Evolutionary conservation across 2,113 vertebrate genomes (phyloP), one percentile per base, ranked within the genome.

Genomic region (Eulacestoma nigropectus): DNA sequence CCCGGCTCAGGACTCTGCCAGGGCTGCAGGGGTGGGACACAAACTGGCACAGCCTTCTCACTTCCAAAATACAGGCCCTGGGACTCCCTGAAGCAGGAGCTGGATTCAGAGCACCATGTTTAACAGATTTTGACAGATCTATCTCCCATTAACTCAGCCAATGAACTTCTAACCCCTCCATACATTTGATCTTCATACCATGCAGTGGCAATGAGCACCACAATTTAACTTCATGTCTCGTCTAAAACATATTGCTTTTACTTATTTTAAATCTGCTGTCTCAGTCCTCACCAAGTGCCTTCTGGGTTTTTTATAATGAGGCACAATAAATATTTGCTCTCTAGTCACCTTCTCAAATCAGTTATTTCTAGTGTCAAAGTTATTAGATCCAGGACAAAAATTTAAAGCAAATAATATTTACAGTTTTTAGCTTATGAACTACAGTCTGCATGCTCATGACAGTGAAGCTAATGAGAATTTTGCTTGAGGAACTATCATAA

Each of bases 381-480:
- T 21, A 72, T 27, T 15, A 84, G 17, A 89, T 41, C 19, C 29
- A 79, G 19, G 35, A 69, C 46, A 80, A 67, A 70, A 90, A 64
- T 39, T 87, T 72, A 79, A 87, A 84, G 52, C 42, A 92, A 94
- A 55, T 33, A 78, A 46, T 21, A 91, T 49, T 89, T 83, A 65
- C 33, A 46, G 12, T 1, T 79, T 69, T 69, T 84, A 77, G 21
- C 11, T 23, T 81, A 84, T 18, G 19, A 90, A 87, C 47, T 63
- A 59, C 56, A 81, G 60, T 50, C 50, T 89, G 25, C 39, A 85
- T 21, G 56, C 15, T 83, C 63, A 55, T 44, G 70, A 91, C 74
- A 90, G 79, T 56, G 59, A 94, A 83, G 90, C 75, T 91, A 91
- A 93, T 69, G 65, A 89, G 84, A 95, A 91, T 80, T 83, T 69